A percentile compares a stretch with the other conserved stretches of the same genome.
Evolutionary conservation across 2,113 vertebrate genomes (phyloP).

Genomic region (Himantopus leucocephalus): DNA sequence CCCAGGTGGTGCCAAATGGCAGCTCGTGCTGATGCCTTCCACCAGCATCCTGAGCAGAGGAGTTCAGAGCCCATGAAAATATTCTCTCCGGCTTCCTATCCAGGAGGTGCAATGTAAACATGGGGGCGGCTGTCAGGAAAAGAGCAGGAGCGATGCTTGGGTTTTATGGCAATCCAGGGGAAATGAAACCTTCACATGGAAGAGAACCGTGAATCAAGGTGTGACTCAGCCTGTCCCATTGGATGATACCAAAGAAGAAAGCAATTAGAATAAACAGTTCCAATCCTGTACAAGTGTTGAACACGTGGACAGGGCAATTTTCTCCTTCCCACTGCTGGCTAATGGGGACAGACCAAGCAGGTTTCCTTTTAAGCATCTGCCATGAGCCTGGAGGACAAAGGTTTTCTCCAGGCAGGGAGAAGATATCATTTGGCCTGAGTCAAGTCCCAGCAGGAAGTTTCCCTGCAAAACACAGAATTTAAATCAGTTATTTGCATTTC

Average conservation of each 20-base stretch:
- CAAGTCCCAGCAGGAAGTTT: background rate
- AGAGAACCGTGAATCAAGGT: background rate
- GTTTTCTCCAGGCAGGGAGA: background rate
- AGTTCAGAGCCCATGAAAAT: background rate
- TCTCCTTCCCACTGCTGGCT: background rate
- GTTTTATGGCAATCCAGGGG: background rate
- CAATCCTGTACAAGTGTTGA: background rate
- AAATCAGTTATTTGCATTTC: background rate
- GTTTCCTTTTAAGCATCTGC: background rate
- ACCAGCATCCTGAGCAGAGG: background rate
- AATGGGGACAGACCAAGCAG: background rate
- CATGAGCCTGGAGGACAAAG: background rate
- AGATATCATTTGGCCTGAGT: background rate
- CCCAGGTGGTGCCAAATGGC: background rate
- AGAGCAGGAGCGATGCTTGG: background rate
- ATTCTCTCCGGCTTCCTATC: background rate
- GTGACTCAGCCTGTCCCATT: background rate
- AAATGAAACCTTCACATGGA: background rate
- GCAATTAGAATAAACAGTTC: background rate
- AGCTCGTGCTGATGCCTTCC: background rate
- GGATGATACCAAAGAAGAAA: background rate
- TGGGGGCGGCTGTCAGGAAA: background rate
- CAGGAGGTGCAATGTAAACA: background rate
- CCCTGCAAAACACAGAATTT: background rate
- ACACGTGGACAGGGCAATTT: background rate